Base-by-base conservation (phyloP, 2,888 invertebrate genomes). In the Microdon myrmicae region DNA sequence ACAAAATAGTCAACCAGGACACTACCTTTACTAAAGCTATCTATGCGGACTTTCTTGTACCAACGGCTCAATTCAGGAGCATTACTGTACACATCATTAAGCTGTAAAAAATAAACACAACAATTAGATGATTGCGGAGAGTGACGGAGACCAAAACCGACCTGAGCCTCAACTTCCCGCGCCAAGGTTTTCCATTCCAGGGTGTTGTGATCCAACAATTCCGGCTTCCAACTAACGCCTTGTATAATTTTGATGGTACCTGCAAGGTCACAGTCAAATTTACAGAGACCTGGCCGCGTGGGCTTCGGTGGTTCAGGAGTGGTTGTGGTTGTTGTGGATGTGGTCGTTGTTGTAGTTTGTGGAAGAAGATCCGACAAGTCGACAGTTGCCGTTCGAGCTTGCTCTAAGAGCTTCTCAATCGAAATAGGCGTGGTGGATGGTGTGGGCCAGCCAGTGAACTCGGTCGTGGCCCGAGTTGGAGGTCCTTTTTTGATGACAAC, bases 391-490 rank as follows among this genome's bases (percentile, higher is more conserved):
- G 87, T 85, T 1, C 87, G 86, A 70, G 81, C 84, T 68, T 83
- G 82, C 77, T 90, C 90, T 37, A 92, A 74, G 4, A 90, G 82
- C 74, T 90, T 90, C 73, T 92, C 92, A 51, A 92, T 89, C 0
- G 92, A 91, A 69, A 92, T 87, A 0, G 92, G 92, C 0, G 92
- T 92, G 0, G 93, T 92, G 1, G 93, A 90, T 4, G 91, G 88
- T 1, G 92, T 90, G 7, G 93, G 92, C 94, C 94, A 94, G 9
- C 94, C 94, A 8, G 92, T 93, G 71, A 94, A 94, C 77, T 92
- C 92, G 10, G 93, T 94, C 5, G 92, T 90, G 13, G 88, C 89
- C 86, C 93, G 88, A 13, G 84, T 85, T 1, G 93, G 93, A 86
- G 92, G 92, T 68, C 92, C 93, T 77, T 90, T 92, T 67, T 89